Evolutionary conservation across 2,888 invertebrate genomes (phyloP).

Genomic region (Matsumyia berberina): DNA sequence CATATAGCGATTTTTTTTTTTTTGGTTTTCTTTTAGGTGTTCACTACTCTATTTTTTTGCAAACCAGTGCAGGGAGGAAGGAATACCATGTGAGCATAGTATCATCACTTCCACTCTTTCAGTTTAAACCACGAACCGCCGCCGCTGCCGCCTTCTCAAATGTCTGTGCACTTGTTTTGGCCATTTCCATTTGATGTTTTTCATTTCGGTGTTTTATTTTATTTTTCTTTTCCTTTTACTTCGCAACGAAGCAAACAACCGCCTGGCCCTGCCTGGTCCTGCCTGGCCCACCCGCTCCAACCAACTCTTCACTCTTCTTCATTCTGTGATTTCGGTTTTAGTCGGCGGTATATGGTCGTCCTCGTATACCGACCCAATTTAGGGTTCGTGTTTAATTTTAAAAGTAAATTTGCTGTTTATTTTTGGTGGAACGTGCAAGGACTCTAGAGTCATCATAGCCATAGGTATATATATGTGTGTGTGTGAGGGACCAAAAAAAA

Average conservation of each 20-base stretch:
- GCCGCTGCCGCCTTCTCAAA: constrained; percentile 23
- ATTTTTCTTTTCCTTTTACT: constrained; percentile 18
- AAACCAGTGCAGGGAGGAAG: constrained; percentile 20
- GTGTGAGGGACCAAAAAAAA: constrained; percentile 7
- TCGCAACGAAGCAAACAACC: constrained; percentile 1
- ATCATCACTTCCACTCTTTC: constrained; percentile 23
- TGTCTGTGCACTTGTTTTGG: constrained; percentile 66
- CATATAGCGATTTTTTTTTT: constrained; percentile 37
- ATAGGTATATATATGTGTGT: constrained; percentile 37
- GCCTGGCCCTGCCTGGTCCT: too few species aligned
- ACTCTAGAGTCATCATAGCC: constrained; percentile 61
- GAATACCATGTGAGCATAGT: constrained; percentile 49
- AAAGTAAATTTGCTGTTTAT: constrained; percentile 73
- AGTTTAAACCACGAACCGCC: not conserved
- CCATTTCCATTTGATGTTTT: constrained; percentile 69
- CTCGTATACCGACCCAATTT: constrained; percentile 72
- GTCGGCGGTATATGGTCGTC: constrained; percentile 57
- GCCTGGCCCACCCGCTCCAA: constrained; percentile 10
- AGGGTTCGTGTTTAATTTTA: constrained; percentile 74
- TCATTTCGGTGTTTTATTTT: constrained; percentile 60
- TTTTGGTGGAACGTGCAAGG: constrained; percentile 70
- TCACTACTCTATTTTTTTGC: constrained; percentile 12
- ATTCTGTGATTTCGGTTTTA: constrained; percentile 31
- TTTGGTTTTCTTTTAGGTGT: constrained; percentile 10
- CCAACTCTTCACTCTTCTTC: constrained; percentile 46